Evolutionary conservation across 1,140 invertebrate species (phyloP).

Genomic region (Pseudomyrmex gracilis): DNA sequence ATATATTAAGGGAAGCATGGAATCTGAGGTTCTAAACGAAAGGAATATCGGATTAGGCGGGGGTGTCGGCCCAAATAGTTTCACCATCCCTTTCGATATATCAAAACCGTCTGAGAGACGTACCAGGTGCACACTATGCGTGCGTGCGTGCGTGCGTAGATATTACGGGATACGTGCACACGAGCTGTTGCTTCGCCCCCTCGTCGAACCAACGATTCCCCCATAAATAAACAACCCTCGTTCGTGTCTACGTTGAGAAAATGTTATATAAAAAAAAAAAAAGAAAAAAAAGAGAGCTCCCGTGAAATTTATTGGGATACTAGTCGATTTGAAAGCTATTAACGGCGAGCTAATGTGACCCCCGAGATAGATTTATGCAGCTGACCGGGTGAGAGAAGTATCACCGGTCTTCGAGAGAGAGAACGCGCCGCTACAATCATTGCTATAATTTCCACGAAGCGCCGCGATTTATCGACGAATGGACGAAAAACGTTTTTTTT

Average conservation of each 20-base stretch:
- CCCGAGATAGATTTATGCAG: constrained; percentile 61
- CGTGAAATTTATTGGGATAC: constrained; percentile 68
- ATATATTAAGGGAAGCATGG: constrained; percentile 64
- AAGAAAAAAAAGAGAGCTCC: constrained; percentile 49
- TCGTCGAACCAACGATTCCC: constrained; percentile 42
- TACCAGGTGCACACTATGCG: constrained; percentile 51
- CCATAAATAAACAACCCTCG: constrained; percentile 72
- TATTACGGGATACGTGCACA: constrained; percentile 20
- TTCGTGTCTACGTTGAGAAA: constrained; percentile 12
- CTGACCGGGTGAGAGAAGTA: constrained; percentile 50
- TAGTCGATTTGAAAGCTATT: constrained; percentile 72
- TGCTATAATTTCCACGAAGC: constrained; percentile 42
- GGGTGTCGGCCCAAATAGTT: constrained; percentile 74
- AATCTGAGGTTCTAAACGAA: constrained; percentile 55
- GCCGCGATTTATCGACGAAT: constrained; percentile 32
- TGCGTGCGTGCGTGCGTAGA: constrained; percentile 29
- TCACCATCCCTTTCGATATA: constrained; percentile 73
- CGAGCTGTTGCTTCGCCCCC: constrained; percentile 21
- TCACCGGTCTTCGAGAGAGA: constrained; percentile 25
- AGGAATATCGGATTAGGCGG: constrained; percentile 61
- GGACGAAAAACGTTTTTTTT: not conserved
- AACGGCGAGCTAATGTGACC: constrained; percentile 66
- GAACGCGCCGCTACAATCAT: constrained; percentile 16
- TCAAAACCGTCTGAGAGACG: constrained; percentile 59
- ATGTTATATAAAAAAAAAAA: constrained; percentile 67